Conservation (phyloP, 1,140 invertebrate genomes). For the Nilaparvata lugens region DNA sequence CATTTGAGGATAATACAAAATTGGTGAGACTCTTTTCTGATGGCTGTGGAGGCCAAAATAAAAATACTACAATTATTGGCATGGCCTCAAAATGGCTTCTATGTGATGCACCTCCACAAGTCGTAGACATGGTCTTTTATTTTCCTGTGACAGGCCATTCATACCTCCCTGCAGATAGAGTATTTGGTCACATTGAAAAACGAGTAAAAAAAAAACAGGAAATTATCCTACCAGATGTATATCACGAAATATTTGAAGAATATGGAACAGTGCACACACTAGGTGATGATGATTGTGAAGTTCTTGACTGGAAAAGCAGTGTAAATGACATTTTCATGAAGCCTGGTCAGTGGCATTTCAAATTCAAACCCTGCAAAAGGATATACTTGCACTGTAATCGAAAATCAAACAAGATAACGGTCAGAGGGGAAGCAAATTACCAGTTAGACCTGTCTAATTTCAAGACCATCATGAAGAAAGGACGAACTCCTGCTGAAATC, state of each 20-base stretch:
- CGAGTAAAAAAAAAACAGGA: slow-evolving; percentile 23
- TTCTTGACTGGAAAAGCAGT: slow-evolving; percentile 16
- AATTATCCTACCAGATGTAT: slow-evolving; percentile 16
- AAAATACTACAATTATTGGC: slow-evolving; percentile 29
- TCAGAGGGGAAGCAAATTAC: slow-evolving; percentile 14
- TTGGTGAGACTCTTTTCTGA: slow-evolving; percentile 26
- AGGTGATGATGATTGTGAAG: slow-evolving; percentile 8
- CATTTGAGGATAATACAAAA: slow-evolving; percentile 18
- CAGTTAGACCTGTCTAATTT: not conserved
- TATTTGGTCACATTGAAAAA: slow-evolving; percentile 31
- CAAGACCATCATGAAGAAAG: not conserved
- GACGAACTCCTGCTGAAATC: not conserved
- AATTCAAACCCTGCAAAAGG: slow-evolving; percentile 18
- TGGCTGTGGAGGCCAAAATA: slow-evolving; percentile 31
- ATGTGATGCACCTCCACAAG: slow-evolving; percentile 19
- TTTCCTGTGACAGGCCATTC: slow-evolving; percentile 28
- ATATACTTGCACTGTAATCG: slow-evolving; percentile 11
- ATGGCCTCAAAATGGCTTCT: slow-evolving; percentile 26
- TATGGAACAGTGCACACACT: slow-evolving; percentile 15
- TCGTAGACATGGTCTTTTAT: slow-evolving; percentile 23
- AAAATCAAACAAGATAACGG: slow-evolving; percentile 9
- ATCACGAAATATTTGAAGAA: slow-evolving; percentile 18
- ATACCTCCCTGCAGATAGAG: slow-evolving; percentile 29
- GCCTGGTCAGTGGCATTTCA: slow-evolving; percentile 18
- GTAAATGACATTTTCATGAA: not conserved